Evolutionary conservation across 1,140 invertebrate genomes (phyloP), one percentile per base, ranked within the genome.

Genomic region (Psix sp.): DNA sequence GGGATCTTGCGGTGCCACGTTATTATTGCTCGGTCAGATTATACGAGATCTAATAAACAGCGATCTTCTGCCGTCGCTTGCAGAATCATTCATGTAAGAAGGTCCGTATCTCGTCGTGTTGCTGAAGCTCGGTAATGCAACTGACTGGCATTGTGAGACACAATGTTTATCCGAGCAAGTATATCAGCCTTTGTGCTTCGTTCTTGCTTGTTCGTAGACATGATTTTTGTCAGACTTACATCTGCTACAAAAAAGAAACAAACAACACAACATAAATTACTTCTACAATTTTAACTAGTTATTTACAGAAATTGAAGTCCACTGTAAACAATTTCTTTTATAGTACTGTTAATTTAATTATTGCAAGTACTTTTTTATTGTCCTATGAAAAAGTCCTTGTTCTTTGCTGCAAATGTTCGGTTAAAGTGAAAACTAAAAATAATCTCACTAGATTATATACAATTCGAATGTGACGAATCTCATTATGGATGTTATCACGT

Each of bases 1-100:
- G 9, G 24, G 31, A 57, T 68, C 57, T 42, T 14, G 18, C 21
- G 40, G 17, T 14, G 11, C n/a, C 11, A 6, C 21, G 17, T 45
- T 60, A 59, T 68, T 68, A 68, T 67, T 74, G 38, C 43, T 54
- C 24, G 60, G 48, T 52, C 48, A 62, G 70, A 73, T 73, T 73
- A 63, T 54, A 54, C 59, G 43, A 38, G 57, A 74, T 68, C 56
- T 59, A 74, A 74, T 63, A 67, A 74, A 56, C 57, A 60, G 62
- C 71, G 62, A 74, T 67, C 65, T 54, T 66, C 59, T 38, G 52
- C 59, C 48, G 56, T 68, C 65, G 65, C 51, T 70, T 65, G 54
- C 63, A 74, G 63, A 68, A 73, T 74, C 71, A 52, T 63, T 74
- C 63, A 33, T 35, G 63, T 54, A 63, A 38, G 16, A 49, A 65